Base-by-base conservation (phyloP, 2,888 invertebrate genomes). In the Drosophila nigritarsus region DNA sequence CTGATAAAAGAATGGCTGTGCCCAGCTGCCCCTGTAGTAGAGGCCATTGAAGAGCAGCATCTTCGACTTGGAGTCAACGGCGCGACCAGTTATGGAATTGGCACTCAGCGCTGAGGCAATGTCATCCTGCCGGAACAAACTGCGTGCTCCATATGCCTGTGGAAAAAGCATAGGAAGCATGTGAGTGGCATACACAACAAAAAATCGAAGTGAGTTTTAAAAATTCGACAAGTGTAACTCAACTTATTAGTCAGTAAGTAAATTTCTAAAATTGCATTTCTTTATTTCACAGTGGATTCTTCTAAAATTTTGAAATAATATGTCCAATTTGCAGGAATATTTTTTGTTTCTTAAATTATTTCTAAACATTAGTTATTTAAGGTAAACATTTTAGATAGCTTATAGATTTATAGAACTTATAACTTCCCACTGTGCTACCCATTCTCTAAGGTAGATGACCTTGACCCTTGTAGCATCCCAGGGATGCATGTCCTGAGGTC, bases 1-100 rank as follows among this genome's bases (percentile, higher is more conserved):
- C 65, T 92, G 91, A 70, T 95, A 94, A 90, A 97, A 94, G 90
- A 97, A 97, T 0, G 95, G 94, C 32, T 94, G 94, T 72, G 95
- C 94, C 97, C 97, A 97, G 15, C 94, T 94, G n/a, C 96, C 96
- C 76, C 96, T 96, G 94, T 96, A 97, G 91, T 96, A 96, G 85
- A 97, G 94, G 0, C 96, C 96, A 83, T 97, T 97, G 81, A 96
- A 96, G 55, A 97, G 93, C 38, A 97, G 92, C 93, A 97, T 94
- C 81, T 95, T 93, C 0, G 96, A 95, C 65, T 91, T 90, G 51
- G 90, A 83, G 20, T 82, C 89, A 3, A 67, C 51, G 18, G 90
- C 83, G 2, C 91, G 94, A 55, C 94, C 94, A 48, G 94, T 95
- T 54, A 95, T 94, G 40, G 94, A 94, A 84, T 95, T 95, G 7